Evolutionary conservation across 2,113 vertebrate species (phyloP).

Genomic region (Pelmatolapia mariae): DNA sequence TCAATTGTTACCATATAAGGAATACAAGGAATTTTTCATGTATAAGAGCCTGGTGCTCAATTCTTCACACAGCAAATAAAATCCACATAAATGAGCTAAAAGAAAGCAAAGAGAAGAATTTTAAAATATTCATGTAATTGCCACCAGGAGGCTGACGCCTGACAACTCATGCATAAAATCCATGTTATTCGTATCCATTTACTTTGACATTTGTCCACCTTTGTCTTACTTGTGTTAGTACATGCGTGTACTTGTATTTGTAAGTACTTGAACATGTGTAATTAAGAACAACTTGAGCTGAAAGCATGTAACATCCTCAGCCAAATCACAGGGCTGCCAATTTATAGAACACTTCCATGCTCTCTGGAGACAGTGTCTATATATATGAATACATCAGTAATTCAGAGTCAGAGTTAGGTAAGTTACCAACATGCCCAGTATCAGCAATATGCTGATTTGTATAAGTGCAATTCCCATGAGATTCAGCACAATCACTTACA

Average conservation of each 20-base stretch:
- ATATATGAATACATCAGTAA: background rate
- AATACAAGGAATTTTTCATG: background rate
- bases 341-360: background rate
- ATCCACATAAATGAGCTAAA: background rate
- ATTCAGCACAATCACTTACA: background rate
- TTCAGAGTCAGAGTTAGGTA: background rate
- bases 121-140: background rate
- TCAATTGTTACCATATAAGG: background rate
- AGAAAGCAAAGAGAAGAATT: background rate
- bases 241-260: background rate
- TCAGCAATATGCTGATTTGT: background rate
- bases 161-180: background rate
- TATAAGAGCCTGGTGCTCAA: background rate
- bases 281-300: background rate
- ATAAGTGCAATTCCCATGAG: background rate
- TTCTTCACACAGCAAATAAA: background rate
- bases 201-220: background rate
- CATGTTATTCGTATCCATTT: background rate
- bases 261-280: background rate
- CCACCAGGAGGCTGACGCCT: background rate
- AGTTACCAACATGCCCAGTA: background rate
- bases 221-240: background rate
- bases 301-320: background rate
- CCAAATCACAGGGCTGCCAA: background rate
- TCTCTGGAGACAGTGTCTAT: background rate